phyloP scores from a whole-genome alignment of 2,888 invertebrate species.

The Morinoia aosen region DNA sequence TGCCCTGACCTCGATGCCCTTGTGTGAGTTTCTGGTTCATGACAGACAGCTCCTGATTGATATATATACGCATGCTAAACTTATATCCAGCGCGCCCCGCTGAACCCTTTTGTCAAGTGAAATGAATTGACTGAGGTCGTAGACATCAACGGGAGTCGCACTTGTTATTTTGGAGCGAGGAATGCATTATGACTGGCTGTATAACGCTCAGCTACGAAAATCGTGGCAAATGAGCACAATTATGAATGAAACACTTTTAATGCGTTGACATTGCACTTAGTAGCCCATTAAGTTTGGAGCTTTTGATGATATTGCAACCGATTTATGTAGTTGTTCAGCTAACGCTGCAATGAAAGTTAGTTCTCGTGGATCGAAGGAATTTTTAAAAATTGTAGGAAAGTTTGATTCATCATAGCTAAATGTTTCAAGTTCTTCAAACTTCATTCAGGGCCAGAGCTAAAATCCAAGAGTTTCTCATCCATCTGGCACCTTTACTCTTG shows the following conservation, averaged over 20 bases:
- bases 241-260: neutral
- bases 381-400: too few species aligned
- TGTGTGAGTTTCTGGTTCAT: conserved; percentile 43
- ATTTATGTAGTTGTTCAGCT: too few species aligned
- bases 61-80: neutral
- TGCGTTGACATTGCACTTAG: too few species aligned
- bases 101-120: neutral
- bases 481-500: too few species aligned
- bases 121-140: neutral
- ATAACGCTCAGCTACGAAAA: neutral
- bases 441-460: too few species aligned
- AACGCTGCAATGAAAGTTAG: too few species aligned
- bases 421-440: too few species aligned
- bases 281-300: neutral
- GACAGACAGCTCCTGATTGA: conserved; percentile 21
- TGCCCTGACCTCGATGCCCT: conserved; percentile 43
- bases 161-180: neutral
- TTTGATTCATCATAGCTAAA: too few species aligned
- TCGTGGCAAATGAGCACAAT: neutral
- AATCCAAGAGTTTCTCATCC: too few species aligned
- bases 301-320: neutral
- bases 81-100: neutral
- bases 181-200: neutral
- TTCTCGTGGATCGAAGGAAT: too few species aligned
- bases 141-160: neutral